Conservation (phyloP, 2,113 vertebrate species). For the Cichladusa arquata region DNA sequence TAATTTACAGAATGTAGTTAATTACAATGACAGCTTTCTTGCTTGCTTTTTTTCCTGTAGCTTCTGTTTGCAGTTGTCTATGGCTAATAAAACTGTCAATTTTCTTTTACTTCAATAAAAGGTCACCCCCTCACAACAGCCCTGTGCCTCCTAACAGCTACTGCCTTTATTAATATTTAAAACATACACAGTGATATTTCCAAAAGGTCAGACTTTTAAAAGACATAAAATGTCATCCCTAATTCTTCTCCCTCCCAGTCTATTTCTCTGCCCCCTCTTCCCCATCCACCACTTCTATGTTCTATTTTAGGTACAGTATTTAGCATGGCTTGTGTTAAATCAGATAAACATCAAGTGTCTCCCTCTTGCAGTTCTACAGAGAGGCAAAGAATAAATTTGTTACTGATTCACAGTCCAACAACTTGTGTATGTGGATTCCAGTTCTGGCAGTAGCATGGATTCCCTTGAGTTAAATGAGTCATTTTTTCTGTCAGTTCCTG, state of each 20-base stretch:
- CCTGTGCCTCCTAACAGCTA: slow-evolving; percentile 74
- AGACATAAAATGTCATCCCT: slow-evolving; percentile 78
- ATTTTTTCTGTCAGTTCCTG: neutral
- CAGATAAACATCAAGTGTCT: slow-evolving; percentile 9
- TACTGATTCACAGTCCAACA: neutral
- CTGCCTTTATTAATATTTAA: slow-evolving; percentile 93
- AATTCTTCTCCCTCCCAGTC: slow-evolving; percentile 52
- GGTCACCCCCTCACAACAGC: slow-evolving; percentile 78
- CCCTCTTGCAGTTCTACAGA: neutral
- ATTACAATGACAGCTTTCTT: slow-evolving; percentile 59
- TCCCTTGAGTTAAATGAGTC: slow-evolving; percentile 15
- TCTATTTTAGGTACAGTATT: slow-evolving; percentile 35
- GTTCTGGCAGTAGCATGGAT: neutral
- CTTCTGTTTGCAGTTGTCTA: slow-evolving; percentile 49
- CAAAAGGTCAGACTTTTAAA: slow-evolving; percentile 89
- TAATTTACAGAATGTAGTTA: slow-evolving; percentile 58
- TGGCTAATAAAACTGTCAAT: slow-evolving; percentile 80
- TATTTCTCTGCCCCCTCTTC: neutral
- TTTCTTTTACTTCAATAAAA: slow-evolving; percentile 80
- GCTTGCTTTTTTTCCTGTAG: slow-evolving; percentile 32
- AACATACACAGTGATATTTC: slow-evolving; percentile 95
- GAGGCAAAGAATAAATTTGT: neutral
- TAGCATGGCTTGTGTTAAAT: slow-evolving; percentile 56
- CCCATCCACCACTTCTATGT: neutral
- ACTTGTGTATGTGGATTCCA: neutral